phyloP scores from a whole-genome alignment of 2,113 vertebrate genomes.

The Melanerpes aurifrons region DNA sequence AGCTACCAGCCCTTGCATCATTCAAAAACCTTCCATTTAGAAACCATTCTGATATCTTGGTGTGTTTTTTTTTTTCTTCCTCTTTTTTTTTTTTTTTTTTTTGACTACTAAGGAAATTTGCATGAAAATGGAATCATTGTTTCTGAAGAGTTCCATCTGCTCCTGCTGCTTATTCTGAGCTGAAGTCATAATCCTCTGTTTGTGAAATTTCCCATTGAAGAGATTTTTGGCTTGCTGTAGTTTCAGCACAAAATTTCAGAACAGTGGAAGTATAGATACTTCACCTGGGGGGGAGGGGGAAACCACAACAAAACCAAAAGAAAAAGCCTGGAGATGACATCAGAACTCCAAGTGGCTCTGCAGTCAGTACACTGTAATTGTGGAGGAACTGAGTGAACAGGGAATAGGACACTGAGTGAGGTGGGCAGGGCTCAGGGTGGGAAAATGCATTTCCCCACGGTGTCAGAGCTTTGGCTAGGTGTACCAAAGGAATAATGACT shows the following conservation, averaged over 20 bases:
- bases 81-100: constrained; percentile 63
- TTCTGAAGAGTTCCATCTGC: constrained; percentile 76
- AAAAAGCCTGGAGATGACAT: not conserved
- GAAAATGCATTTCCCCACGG: not conserved
- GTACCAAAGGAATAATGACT: not conserved
- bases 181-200: constrained; percentile 72
- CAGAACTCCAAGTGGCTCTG: not conserved
- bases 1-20: constrained; percentile 45
- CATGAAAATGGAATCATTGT: constrained; percentile 74
- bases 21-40: constrained; percentile 60
- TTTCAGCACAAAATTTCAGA: constrained; percentile 47
- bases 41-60: constrained; percentile 63
- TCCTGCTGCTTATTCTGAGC: constrained; percentile 71
- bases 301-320: not conserved
- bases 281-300: not conserved
- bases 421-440: not conserved
- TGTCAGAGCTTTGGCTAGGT: not conserved
- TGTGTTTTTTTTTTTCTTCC: constrained; percentile 41
- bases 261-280: not conserved
- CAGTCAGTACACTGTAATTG: not conserved
- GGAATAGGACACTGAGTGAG: not conserved
- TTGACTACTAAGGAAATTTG: constrained; percentile 71
- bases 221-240: constrained; percentile 46
- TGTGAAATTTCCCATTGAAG: constrained; percentile 70
- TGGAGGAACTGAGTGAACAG: not conserved